phyloP scores from a whole-genome alignment of 2,888 invertebrate species.

The Keiferia lycopersicella region DNA sequence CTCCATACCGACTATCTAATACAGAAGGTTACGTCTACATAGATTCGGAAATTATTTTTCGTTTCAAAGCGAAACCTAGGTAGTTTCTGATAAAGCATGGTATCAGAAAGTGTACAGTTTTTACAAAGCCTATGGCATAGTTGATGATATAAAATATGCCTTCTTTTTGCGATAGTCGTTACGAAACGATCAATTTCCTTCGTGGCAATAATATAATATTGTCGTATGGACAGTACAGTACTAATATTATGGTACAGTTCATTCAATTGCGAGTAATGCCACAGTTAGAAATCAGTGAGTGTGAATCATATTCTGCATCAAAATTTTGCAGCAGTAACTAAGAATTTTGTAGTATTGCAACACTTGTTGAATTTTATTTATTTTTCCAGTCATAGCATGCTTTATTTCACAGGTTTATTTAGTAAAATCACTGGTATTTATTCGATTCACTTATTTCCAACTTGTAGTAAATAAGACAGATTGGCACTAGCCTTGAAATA shows the following conservation, averaged over 20 bases:
- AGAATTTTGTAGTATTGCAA: not conserved
- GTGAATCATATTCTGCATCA: not conserved
- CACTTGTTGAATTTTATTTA: not conserved
- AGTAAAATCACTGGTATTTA: conserved; percentile 10
- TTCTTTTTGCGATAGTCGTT: not conserved
- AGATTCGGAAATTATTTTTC: too few species aligned
- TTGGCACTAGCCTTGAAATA: conserved; percentile 47
- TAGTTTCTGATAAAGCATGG: too few species aligned
- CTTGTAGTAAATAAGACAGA: conserved; percentile 20
- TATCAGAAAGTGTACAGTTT: too few species aligned
- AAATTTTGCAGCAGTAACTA: not conserved
- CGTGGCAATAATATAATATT: conserved; percentile 15
- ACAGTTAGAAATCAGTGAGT: conserved; percentile 4
- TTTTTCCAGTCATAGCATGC: not conserved
- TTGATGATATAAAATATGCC: too few species aligned
- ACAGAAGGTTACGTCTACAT: too few species aligned
- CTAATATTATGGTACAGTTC: not conserved
- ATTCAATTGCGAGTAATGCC: not conserved
- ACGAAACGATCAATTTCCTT: not conserved
- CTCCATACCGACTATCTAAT: not conserved
- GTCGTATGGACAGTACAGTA: conserved; percentile 11
- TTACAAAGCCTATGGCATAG: too few species aligned
- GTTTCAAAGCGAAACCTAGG: too few species aligned
- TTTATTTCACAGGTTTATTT: not conserved
- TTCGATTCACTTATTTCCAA: not conserved